These are phyloP conservation scores for Amorpha juglandis DNA, from an alignment of 2,888 invertebrate genomes.

Conservation along the genomic window DNA sequence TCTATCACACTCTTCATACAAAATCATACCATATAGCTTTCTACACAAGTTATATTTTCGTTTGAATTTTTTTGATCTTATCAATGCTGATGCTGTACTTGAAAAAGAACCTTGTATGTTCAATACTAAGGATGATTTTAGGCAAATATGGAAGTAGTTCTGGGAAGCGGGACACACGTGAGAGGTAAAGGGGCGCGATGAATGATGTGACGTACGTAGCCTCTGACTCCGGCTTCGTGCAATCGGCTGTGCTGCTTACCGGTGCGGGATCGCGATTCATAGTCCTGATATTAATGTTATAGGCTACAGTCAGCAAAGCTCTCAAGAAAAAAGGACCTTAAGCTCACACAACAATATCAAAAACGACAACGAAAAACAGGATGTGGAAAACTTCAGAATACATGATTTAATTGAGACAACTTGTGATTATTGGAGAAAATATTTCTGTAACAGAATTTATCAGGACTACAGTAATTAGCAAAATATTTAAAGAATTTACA, in stretches of 20 bases:
- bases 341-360: too few relatives aligned
- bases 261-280: conserved; percentile 30
- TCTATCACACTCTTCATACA: conserved; percentile 22
- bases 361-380: background rate
- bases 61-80: conserved; percentile 22
- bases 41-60: conserved; percentile 28
- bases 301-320: background rate
- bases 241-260: conserved; percentile 53
- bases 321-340: too few relatives aligned
- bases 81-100: background rate
- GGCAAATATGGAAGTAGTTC: conserved; percentile 37
- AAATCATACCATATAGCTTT: conserved; percentile 33
- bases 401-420: too few relatives aligned
- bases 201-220: conserved; percentile 75
- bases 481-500: too few relatives aligned
- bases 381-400: too few relatives aligned
- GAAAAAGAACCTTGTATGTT: conserved; percentile 32
- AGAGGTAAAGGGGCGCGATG: conserved; percentile 70
- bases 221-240: conserved; percentile 68
- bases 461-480: too few relatives aligned
- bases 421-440: too few relatives aligned
- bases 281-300: background rate
- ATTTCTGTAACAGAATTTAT: too few relatives aligned
- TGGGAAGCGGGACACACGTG: conserved; percentile 56
- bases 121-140: conserved; percentile 41